These are phyloP conservation scores for Cyprinella venusta DNA, from an alignment of 2,797 vertebrate genomes.

Conservation along the genomic window DNA sequence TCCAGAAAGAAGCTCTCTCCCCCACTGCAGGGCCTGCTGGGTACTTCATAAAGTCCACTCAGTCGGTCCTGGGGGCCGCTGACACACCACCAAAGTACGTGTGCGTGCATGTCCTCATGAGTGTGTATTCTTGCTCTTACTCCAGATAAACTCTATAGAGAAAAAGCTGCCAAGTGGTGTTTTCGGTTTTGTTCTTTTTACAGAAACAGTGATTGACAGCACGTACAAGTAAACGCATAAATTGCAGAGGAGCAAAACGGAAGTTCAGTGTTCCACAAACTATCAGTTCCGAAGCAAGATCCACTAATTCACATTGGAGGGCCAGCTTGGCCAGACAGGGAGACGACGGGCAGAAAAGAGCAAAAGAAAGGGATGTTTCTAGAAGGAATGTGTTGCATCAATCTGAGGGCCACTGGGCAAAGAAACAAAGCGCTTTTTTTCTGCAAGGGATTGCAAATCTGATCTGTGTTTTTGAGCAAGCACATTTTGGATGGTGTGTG, in stretches of 20 bases:
- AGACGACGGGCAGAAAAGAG: conserved; percentile 57
- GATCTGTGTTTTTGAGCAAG: not conserved
- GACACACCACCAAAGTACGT: conserved; percentile 32
- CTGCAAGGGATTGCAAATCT: conserved; percentile 11
- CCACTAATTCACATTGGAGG: conserved; percentile 55
- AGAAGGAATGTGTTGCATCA: conserved; percentile 55
- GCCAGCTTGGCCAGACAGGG: conserved; percentile 59
- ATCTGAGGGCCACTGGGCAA: conserved; percentile 23
- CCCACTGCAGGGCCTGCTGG: conserved; percentile 52
- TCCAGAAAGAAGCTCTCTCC: conserved; percentile 43
- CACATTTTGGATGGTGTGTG: not conserved
- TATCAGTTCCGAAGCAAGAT: conserved; percentile 48
- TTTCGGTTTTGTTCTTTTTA: conserved; percentile 32
- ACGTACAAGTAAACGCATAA: not conserved
- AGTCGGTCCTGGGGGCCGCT: conserved; percentile 46
- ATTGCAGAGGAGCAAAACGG: not conserved
- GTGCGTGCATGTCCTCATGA: not conserved
- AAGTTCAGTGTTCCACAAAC: conserved; percentile 53
- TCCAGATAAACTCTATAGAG: conserved; percentile 44
- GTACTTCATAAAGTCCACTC: conserved; percentile 52
- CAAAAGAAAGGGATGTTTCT: conserved; percentile 51
- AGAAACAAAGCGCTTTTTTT: conserved; percentile 3
- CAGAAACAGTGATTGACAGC: conserved; percentile 5
- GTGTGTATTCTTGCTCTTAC: not conserved
- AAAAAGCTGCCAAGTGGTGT: conserved; percentile 24